These are phyloP conservation scores for Crossocerus cetratus DNA, from an alignment of 2,888 invertebrate species.

Conservation along the genomic window DNA sequence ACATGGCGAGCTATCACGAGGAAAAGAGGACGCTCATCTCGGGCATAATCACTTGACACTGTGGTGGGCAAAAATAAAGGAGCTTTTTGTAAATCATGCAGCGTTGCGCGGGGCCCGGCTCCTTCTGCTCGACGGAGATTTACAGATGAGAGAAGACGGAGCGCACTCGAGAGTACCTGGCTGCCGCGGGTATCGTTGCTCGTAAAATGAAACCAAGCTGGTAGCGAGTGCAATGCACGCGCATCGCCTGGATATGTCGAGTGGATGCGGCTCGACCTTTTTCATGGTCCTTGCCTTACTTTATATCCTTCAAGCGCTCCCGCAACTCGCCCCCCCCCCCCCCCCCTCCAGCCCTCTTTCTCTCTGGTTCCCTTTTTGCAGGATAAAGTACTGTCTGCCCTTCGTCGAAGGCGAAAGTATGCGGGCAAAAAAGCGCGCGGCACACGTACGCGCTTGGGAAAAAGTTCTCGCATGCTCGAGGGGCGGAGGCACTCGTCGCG, in stretches of 20 bases:
- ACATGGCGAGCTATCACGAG: not conserved
- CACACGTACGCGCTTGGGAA: not conserved
- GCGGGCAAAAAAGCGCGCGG: slow-evolving; percentile 7
- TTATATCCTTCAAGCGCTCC: not conserved
- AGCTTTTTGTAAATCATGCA: not conserved
- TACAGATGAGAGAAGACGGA: not conserved
- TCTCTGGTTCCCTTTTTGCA: slow-evolving; percentile 10
- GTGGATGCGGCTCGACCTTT: slow-evolving; percentile 4
- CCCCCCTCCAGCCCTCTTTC: not conserved
- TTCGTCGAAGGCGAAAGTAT: slow-evolving; percentile 9
- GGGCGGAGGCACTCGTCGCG: not conserved
- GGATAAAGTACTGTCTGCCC: slow-evolving; percentile 3
- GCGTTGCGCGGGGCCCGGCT: not conserved
- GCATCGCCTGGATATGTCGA: slow-evolving; percentile 12
- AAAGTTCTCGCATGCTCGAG: not conserved
- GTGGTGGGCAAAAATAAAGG: not conserved
- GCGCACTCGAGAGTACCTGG: not conserved
- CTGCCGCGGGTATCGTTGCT: slow-evolving; percentile 1
- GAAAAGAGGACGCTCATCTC: not conserved
- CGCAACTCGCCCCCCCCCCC: no score
- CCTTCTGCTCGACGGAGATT: not conserved
- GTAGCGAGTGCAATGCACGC: not conserved
- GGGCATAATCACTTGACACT: not conserved
- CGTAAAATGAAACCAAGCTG: slow-evolving; percentile 12
- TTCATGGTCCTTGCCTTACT: not conserved